Percentiles rank a stretch among this genome's conserved stretches.
These are phyloP conservation scores for Silurus glanis DNA, from an alignment of 2,113 vertebrate genomes.

Conservation along the genomic window DNA sequence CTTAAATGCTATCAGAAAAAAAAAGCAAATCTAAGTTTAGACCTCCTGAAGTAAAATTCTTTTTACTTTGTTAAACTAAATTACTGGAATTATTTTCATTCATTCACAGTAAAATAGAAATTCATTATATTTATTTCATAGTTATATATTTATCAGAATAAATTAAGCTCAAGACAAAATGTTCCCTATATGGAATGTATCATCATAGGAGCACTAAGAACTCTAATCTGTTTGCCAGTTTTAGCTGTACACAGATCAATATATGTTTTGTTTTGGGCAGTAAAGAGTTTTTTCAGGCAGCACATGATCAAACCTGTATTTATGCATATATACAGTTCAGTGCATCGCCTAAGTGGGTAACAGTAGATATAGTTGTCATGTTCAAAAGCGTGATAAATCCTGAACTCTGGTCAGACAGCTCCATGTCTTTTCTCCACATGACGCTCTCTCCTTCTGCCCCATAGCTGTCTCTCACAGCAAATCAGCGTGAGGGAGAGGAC, in stretches of 20 bases:
- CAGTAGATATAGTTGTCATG: not conserved
- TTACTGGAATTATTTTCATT: not conserved
- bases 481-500: conserved; percentile 2
- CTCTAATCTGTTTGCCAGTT: not conserved
- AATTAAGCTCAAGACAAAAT: not conserved
- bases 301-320: not conserved
- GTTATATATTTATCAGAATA: not conserved
- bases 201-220: not conserved
- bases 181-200: not conserved
- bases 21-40: too few relatives aligned
- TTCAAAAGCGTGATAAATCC: not conserved
- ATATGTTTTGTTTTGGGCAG: not conserved
- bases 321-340: not conserved
- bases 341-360: not conserved
- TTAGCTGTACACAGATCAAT: not conserved
- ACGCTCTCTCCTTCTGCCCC: not conserved
- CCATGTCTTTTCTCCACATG: not conserved
- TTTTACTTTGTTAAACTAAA: not conserved
- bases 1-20: too few relatives aligned
- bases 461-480: conserved; percentile 4
- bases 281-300: not conserved
- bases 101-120: not conserved
- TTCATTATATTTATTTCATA: not conserved
- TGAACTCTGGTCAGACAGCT: not conserved
- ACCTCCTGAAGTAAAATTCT: not conserved